These are phyloP conservation scores for Mythimna pallens DNA, from an alignment of 2,888 invertebrate species.

Conservation along the genomic window DNA sequence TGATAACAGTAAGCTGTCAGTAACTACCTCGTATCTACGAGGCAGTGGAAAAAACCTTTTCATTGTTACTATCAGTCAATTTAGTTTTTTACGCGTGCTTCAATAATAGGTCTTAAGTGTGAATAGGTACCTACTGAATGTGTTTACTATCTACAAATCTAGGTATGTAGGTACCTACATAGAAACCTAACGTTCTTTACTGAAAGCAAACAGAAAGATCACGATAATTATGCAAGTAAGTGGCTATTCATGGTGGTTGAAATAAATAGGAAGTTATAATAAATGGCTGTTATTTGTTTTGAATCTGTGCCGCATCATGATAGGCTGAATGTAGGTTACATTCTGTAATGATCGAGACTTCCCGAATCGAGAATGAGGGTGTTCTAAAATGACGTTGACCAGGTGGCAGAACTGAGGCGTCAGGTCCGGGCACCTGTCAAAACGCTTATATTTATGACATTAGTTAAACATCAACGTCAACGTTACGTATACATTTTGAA, in stretches of 20 bases:
- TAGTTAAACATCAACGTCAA: too few species aligned
- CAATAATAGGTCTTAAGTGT: neutral
- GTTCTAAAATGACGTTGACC: too few species aligned
- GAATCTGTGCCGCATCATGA: neutral
- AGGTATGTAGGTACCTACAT: neutral
- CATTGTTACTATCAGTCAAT: slow-evolving; percentile 3
- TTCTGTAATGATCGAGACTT: too few species aligned
- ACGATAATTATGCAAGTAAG: slow-evolving; percentile 15
- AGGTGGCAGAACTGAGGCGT: too few species aligned
- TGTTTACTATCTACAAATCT: slow-evolving; percentile 4
- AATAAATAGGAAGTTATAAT: slow-evolving; percentile 13
- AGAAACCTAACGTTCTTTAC: slow-evolving; percentile 4
- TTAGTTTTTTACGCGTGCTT: neutral
- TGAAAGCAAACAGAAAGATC: slow-evolving; percentile 25
- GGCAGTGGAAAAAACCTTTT: slow-evolving; percentile 5
- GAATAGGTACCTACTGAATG: neutral
- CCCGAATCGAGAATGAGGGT: too few species aligned
- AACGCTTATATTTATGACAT: too few species aligned
- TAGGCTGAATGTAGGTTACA: too few species aligned
- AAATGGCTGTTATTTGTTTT: neutral
- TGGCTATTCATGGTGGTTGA: neutral
- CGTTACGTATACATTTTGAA: too few species aligned
- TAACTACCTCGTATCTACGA: slow-evolving; percentile 12
- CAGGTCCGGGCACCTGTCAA: too few species aligned
- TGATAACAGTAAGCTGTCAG: too few species aligned